Evolutionary conservation across 2,113 vertebrate genomes (phyloP).

Genomic region (Phylloscopus whistleri): DNA sequence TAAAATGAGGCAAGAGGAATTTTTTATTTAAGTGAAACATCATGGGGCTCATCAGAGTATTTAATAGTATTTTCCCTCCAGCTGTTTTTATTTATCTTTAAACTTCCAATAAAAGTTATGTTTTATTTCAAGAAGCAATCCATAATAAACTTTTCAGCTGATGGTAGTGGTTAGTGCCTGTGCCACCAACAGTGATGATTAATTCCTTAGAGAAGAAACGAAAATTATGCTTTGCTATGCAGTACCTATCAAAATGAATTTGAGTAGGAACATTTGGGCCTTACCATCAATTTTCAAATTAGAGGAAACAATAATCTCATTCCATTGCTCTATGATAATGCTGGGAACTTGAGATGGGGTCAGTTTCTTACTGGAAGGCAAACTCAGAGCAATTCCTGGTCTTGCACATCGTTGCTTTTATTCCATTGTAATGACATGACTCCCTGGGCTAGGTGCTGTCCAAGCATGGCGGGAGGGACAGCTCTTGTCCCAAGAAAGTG

Average conservation of each 20-base stretch:
- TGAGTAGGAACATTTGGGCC: not conserved
- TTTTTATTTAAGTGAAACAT: constrained; percentile 72
- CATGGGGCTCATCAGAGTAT: constrained; percentile 64
- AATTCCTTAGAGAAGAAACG: constrained; percentile 5
- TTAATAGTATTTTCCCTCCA: constrained; percentile 70
- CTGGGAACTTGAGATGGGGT: constrained; percentile 46
- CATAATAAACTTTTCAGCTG: constrained; percentile 84
- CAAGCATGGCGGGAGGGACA: not conserved
- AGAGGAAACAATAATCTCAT: constrained; percentile 58
- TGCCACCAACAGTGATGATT: constrained; percentile 73
- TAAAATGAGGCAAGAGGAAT: constrained; percentile 65
- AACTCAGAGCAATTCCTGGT: not conserved
- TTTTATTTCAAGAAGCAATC: constrained; percentile 83
- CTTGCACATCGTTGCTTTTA: not conserved
- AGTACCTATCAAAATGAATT: constrained; percentile 50
- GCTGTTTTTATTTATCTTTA: constrained; percentile 85
- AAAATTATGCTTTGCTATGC: constrained; percentile 1
- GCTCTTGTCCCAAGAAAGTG: not conserved
- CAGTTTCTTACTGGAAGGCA: constrained; percentile 48
- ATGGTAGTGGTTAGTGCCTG: constrained; percentile 72
- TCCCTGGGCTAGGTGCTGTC: not conserved
- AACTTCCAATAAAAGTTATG: constrained; percentile 76
- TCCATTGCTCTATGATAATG: constrained; percentile 47
- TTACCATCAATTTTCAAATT: constrained; percentile 11
- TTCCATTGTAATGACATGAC: not conserved